Base-by-base conservation (phyloP, 1,140 invertebrate species). In the Homarus americanus region DNA sequence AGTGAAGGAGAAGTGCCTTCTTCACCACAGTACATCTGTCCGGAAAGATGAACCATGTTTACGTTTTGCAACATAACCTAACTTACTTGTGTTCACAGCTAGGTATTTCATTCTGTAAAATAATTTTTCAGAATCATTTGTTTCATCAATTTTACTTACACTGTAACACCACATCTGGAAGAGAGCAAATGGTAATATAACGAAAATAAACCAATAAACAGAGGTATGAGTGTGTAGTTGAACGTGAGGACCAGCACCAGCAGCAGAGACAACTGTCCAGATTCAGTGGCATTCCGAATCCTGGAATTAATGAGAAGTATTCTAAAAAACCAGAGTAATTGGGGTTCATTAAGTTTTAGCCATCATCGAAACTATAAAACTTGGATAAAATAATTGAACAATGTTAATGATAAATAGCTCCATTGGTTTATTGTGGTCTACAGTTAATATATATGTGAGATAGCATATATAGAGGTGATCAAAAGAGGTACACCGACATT, bases 111-210 rank as follows among this genome's bases (percentile, higher is more conserved):
- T 49, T 10, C 44, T 49, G 44, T 17, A n/a, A n/a, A n/a, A n/a
- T n/a, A n/a, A n/a, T n/a, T n/a, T n/a, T n/a, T n/a, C n/a, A n/a
- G n/a, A n/a, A n/a, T n/a, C n/a, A n/a, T n/a, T n/a, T n/a, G n/a
- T n/a, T n/a, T n/a, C n/a, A n/a, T n/a, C n/a, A n/a, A n/a, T 12
- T 49, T 0, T 41, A 78, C 80, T 88, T 84, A 93, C 92, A 41
- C 75, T 49, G 72, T 93, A 93, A 41, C 92, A 91, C 91, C 91
- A 97, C 58, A 95, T 95, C 94, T 98, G 97, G 93, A 97, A 96
- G 1, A 96, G 92, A 82, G 96, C 38, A 95, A 97, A 97, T 91
- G 97, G 97, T 66, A 95, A 92, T 38, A 96, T 24, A 90, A 95
- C 95, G 85, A 96, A 93, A 95, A 93, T 87, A 95, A 93, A 93